Evolutionary conservation across 2,797 vertebrate species (phyloP).

Genomic region (Pygocentrus nattereri): DNA sequence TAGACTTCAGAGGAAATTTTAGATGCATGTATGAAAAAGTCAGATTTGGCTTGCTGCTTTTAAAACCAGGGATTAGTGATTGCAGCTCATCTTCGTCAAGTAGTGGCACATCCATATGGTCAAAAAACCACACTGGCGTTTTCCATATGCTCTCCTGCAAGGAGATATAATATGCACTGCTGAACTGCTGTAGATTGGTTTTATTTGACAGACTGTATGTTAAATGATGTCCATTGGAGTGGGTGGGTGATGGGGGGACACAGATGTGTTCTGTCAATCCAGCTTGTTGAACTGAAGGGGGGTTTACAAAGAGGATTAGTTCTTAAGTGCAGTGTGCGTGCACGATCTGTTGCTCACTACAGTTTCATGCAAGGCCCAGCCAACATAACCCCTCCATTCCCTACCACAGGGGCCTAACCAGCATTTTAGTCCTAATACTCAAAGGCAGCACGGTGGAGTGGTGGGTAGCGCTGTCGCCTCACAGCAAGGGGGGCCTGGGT

Average conservation of each 20-base stretch:
- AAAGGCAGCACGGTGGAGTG: too few species aligned
- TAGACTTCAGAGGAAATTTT: not conserved
- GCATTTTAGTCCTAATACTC: too few species aligned
- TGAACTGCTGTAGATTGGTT: not conserved
- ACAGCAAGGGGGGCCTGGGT: too few species aligned
- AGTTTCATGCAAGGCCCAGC: not conserved
- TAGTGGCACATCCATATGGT: not conserved
- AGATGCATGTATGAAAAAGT: not conserved
- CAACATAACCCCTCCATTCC: not conserved
- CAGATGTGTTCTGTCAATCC: conserved; percentile 16
- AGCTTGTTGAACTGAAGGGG: not conserved
- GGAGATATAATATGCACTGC: not conserved
- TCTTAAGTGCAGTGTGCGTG: conserved; percentile 23
- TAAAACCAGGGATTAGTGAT: not conserved
- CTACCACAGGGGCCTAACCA: not conserved
- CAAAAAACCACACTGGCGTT: not conserved
- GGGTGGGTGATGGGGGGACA: not conserved
- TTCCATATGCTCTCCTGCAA: not conserved
- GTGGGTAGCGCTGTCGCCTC: too few species aligned
- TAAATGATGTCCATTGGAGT: not conserved
- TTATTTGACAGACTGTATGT: not conserved
- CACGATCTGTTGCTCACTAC: not conserved
- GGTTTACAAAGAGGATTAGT: conserved; percentile 27
- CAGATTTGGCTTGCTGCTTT: not conserved
- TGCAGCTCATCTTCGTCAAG: not conserved